Conservation (phyloP, 2,888 invertebrate genomes). For the Archips xylosteana region DNA sequence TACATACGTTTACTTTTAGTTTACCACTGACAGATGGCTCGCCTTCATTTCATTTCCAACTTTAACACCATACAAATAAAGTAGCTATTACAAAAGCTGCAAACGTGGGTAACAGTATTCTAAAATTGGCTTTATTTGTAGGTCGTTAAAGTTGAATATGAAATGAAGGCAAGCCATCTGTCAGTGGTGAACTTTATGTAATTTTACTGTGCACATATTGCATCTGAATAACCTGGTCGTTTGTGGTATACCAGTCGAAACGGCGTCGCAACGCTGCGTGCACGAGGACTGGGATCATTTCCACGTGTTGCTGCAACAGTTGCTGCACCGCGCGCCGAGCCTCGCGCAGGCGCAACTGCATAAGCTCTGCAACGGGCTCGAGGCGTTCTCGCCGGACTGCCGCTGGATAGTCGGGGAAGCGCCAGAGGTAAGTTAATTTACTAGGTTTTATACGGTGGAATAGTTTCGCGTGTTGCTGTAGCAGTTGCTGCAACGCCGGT, state of each 20-base stretch:
- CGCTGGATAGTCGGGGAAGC: conserved; percentile 98
- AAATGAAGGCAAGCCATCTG: no score
- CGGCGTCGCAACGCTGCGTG: conserved; percentile 87
- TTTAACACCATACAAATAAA: no score
- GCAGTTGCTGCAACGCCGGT: neutral
- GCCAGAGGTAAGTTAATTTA: conserved; percentile 89
- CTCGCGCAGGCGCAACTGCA: conserved; percentile 91
- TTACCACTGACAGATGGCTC: no score
- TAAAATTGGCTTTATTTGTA: no score
- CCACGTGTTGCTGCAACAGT: conserved; percentile 93
- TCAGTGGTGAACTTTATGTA: no score
- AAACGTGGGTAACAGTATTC: no score
- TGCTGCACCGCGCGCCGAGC: conserved; percentile 93
- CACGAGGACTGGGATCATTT: conserved; percentile 99
- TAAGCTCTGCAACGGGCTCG: conserved; percentile 94
- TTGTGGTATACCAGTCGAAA: conserved; percentile 67
- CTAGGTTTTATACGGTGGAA: neutral
- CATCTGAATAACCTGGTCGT: no score
- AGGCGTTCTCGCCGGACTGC: conserved; percentile 98
- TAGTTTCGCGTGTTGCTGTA: neutral
- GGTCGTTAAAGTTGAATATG: no score
- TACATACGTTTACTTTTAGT: no score
- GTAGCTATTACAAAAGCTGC: no score
- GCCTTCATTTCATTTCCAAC: no score
- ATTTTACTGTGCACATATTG: no score